These are phyloP conservation scores for Mercenaria mercenaria DNA, from an alignment of 1,140 invertebrate species.

Conservation along the genomic window DNA sequence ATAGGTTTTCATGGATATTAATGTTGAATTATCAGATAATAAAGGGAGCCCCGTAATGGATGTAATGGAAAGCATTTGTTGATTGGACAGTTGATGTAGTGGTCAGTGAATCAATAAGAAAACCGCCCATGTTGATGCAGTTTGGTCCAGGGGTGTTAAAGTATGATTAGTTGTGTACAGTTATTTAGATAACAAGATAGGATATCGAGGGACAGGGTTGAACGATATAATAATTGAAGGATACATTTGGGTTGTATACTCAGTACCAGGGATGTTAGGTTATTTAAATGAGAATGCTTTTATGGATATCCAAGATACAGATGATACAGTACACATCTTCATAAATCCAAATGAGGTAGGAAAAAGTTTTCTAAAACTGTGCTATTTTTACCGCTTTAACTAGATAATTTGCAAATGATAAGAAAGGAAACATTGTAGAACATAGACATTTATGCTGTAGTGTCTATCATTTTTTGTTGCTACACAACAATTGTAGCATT, in stretches of 20 bases:
- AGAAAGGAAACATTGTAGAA: too few relatives aligned
- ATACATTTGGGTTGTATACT: too few relatives aligned
- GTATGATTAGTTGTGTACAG: not conserved
- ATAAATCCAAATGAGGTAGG: conserved; percentile 10
- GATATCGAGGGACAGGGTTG: not conserved
- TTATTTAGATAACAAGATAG: not conserved
- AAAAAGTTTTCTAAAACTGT: not conserved
- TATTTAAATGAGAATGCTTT: not conserved
- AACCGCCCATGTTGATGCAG: not conserved
- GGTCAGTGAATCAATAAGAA: not conserved
- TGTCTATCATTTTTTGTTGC: too few relatives aligned
- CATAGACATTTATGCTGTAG: too few relatives aligned
- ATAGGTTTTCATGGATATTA: not conserved
- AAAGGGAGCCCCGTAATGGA: not conserved
- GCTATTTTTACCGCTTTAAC: too few relatives aligned
- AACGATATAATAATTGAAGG: not conserved
- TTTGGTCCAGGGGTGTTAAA: not conserved
- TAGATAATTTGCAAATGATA: too few relatives aligned
- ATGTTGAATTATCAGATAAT: not conserved
- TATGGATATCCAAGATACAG: not conserved
- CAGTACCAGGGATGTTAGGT: too few relatives aligned
- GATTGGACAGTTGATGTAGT: not conserved
- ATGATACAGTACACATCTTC: not conserved
- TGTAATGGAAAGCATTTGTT: conserved; percentile 4
- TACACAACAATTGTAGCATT: not conserved